Percentiles rank a stretch among this genome's conserved stretches.
phyloP scores from a whole-genome alignment of 64 coral and sea anemone species.

The Actinia tenebrosa region DNA sequence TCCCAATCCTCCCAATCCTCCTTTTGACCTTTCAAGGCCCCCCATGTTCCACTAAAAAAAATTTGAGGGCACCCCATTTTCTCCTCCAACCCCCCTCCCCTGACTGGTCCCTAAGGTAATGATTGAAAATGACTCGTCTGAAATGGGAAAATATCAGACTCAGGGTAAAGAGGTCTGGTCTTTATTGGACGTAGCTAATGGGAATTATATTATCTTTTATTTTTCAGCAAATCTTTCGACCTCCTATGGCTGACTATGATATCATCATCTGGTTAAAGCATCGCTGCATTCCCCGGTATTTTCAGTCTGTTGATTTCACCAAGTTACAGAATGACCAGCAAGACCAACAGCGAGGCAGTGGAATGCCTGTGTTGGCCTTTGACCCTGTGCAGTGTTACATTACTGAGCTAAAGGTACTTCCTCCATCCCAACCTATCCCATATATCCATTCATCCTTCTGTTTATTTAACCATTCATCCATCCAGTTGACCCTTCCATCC shows the following conservation, averaged over 20 bases:
- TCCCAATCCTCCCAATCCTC: too few relatives aligned
- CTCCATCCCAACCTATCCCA: not conserved
- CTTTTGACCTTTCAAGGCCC: too few relatives aligned
- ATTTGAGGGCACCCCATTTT: too few relatives aligned
- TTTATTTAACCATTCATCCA: not conserved
- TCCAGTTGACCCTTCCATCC: too few relatives aligned
- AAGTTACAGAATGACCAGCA: constrained; percentile 9
- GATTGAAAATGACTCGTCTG: too few relatives aligned
- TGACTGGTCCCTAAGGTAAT: too few relatives aligned
- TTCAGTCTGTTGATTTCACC: constrained; percentile 50
- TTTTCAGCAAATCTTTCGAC: constrained; percentile 87
- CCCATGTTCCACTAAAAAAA: too few relatives aligned
- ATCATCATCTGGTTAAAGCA: constrained; percentile 72
- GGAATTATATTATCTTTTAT: not conserved
- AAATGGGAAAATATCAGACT: too few relatives aligned
- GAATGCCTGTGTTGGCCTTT: constrained; percentile 78
- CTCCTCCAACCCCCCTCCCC: too few relatives aligned
- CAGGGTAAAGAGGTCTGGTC: too few relatives aligned
- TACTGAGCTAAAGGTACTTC: constrained; percentile 68
- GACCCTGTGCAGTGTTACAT: constrained; percentile 70
- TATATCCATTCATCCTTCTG: not conserved
- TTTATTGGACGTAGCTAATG: not conserved
- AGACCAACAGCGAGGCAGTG: not conserved
- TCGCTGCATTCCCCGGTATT: constrained; percentile 35
- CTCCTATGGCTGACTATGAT: constrained; percentile 87